A percentile compares a stretch with the other conserved stretches of the same genome.
These are phyloP conservation scores for Stenodema calcarata DNA, from an alignment of 2,888 invertebrate species.

Conservation along the genomic window DNA sequence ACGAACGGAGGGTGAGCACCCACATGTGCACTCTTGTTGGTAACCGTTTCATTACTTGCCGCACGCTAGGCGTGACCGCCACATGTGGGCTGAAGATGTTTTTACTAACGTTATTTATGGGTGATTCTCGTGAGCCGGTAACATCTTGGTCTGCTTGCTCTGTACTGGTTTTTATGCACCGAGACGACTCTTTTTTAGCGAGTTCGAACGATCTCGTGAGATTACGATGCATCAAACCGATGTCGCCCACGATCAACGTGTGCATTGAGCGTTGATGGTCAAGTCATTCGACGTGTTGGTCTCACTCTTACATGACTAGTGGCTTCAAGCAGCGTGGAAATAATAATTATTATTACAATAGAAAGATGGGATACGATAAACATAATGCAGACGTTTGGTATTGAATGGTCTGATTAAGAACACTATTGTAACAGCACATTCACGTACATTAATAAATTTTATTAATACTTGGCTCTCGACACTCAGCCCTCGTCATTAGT, in stretches of 20 bases:
- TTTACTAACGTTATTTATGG: not conserved
- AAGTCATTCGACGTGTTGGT: too few relatives aligned
- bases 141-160: not conserved
- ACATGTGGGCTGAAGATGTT: slow-evolving; percentile 2
- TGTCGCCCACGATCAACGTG: not conserved
- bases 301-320: too few relatives aligned
- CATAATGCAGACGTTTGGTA: too few relatives aligned
- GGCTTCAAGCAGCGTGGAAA: too few relatives aligned
- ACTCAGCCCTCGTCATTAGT: too few relatives aligned
- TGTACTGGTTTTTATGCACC: not conserved
- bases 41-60: not conserved
- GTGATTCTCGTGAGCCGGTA: not conserved
- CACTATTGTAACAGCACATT: too few relatives aligned
- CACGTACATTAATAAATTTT: too few relatives aligned
- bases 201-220: not conserved
- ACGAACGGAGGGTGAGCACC: not conserved
- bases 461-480: too few relatives aligned
- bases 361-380: too few relatives aligned
- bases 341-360: too few relatives aligned
- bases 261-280: too few relatives aligned
- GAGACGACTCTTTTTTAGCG: not conserved
- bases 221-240: not conserved
- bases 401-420: too few relatives aligned
- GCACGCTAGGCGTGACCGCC: not conserved
- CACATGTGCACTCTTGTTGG: not conserved